Evolutionary conservation across 2,797 vertebrate genomes (phyloP), one percentile per base, ranked within the genome.

Genomic region (Hippoglossus hippoglossus): DNA sequence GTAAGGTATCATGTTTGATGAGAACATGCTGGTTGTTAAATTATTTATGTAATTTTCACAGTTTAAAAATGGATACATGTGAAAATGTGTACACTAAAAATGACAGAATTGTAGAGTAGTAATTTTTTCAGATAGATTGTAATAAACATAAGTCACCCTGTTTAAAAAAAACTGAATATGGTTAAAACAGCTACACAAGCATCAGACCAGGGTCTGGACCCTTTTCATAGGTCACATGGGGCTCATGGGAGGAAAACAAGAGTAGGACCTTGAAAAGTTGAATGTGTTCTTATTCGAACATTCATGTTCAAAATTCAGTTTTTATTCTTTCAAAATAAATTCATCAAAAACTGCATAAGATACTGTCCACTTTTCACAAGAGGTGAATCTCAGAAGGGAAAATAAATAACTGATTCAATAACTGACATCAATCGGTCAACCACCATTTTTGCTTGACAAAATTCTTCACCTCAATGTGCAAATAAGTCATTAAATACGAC

Each of bases 301-400:
- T 41, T 60, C 39, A 67, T 2, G 2, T 75, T 70, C 72, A 74
- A 73, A 78, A 73, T 26, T 82, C 36, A n/a, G 26, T 41, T 79
- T 89, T 90, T 87, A 89, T 85, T 91, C 15, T 75, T 75, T 87
- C 22, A 81, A 87, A 54, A 46, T 19, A 51, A 31, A 41, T 59
- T 49, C 64, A 81, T 64, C 49, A 69, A 71, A 78, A 76, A 76
- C 52, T 65, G 73, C 75, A 75, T 63, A 66, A 73, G 66, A 73
- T 51, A 60, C 31, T 31, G 51, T 52, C 82, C 51, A 71, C 66
- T 56, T 77, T 61, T 70, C 61, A 80, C 65, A 82, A 58, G 24
- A 28, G 41, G 49, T 51, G 63, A 49, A 55, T 44, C 10, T 36
- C 59, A 80, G 18, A 64, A 49, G 21, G 44, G 28, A 2, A 49